phyloP scores from a whole-genome alignment of 37 sponge, comb jelly and placozoan genomes.

The Oopsacas minuta region DNA sequence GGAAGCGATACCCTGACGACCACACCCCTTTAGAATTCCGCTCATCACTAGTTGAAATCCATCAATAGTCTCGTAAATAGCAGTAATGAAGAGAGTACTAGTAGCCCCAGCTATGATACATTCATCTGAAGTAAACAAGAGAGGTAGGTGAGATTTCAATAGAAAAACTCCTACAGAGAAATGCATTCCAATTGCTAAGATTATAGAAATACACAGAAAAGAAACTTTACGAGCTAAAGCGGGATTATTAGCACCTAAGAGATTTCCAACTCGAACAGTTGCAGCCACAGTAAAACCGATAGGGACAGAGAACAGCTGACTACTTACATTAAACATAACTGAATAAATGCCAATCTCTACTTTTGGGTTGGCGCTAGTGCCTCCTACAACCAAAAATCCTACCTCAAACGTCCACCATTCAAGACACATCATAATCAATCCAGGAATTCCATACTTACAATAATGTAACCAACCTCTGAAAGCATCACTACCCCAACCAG shows the following conservation, averaged over 20 bases:
- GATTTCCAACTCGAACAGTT: conserved; percentile 24
- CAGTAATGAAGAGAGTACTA: conserved; percentile 1
- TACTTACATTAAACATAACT: neutral
- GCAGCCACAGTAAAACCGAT: conserved; percentile 17
- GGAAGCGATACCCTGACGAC: neutral
- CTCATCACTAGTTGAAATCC: neutral
- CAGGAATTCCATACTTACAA: conserved; percentile 20
- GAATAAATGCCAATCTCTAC: conserved; percentile 23
- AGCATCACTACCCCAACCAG: conserved; percentile 15
- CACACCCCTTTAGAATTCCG: conserved; percentile 10
- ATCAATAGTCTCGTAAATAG: neutral
- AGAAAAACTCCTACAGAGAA: neutral
- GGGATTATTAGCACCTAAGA: conserved; percentile 15
- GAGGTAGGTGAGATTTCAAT: neutral
- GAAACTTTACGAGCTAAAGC: neutral
- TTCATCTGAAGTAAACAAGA: neutral
- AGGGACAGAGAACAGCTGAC: conserved; percentile 4
- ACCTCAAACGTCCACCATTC: conserved; percentile 30
- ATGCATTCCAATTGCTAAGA: neutral
- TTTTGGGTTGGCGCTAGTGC: neutral
- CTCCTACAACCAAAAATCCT: conserved; percentile 15
- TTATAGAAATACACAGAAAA: neutral
- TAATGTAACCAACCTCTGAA: conserved; percentile 18
- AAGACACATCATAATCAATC: conserved; percentile 20
- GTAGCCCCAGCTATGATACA: neutral